These are phyloP conservation scores for Catharus bicknelli DNA, from an alignment of 2,113 vertebrate genomes.

Conservation along the genomic window DNA sequence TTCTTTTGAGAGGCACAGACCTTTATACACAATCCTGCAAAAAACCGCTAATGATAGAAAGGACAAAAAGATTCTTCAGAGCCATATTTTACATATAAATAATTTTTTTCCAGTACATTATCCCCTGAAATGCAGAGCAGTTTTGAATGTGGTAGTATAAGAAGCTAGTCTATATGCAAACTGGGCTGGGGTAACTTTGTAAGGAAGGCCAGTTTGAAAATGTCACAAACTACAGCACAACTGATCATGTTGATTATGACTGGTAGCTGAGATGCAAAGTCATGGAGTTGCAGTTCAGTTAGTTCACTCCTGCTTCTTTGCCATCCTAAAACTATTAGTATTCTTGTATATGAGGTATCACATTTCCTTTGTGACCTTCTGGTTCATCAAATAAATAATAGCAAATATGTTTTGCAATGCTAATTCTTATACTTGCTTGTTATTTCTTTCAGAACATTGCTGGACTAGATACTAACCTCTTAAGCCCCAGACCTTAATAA, in stretches of 20 bases:
- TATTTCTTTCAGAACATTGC: not conserved
- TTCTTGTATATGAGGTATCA: not conserved
- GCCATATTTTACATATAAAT: not conserved
- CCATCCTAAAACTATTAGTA: not conserved
- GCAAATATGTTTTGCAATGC: not conserved
- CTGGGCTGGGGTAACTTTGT: not conserved
- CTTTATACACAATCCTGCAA: not conserved
- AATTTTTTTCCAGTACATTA: not conserved
- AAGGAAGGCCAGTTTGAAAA: not conserved
- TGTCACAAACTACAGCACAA: not conserved
- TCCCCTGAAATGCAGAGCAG: not conserved
- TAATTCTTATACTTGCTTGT: not conserved
- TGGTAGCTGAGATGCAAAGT: not conserved
- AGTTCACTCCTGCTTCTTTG: not conserved
- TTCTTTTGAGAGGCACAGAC: not conserved
- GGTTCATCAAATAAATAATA: not conserved
- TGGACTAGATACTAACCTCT: not conserved
- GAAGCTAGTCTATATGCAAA: not conserved
- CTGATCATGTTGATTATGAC: not conserved
- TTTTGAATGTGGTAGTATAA: not conserved
- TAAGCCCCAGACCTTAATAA: not conserved
- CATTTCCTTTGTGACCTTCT: not conserved
- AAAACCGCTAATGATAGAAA: not conserved
- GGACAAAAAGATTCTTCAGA: not conserved
- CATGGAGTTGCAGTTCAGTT: not conserved